Evolutionary conservation across 1,140 invertebrate species (phyloP).

Genomic region (Diachasma alloeum): DNA sequence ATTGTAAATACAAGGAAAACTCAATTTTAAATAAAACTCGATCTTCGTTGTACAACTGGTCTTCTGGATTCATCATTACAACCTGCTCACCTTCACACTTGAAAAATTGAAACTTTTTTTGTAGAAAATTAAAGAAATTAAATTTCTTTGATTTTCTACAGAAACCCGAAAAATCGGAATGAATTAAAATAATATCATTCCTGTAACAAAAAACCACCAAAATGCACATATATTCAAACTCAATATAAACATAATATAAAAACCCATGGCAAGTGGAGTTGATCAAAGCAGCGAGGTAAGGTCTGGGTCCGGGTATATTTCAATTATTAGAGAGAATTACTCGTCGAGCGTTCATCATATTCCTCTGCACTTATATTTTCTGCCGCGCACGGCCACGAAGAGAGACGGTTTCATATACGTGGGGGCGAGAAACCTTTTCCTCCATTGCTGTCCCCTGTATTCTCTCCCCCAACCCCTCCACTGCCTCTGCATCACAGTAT

Average conservation of each 20-base stretch:
- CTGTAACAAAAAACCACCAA: background rate
- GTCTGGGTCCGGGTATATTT: slow-evolving; percentile 60
- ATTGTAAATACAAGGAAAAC: too few relatives aligned
- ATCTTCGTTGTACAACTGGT: too few relatives aligned
- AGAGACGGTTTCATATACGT: slow-evolving; percentile 11
- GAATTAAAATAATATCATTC: too few relatives aligned
- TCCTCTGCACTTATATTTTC: slow-evolving; percentile 64
- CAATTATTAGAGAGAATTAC: slow-evolving; percentile 68
- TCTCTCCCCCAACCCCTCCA: slow-evolving; percentile 2
- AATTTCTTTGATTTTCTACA: too few relatives aligned
- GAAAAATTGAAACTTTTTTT: too few relatives aligned
- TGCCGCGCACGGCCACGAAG: slow-evolving; percentile 53
- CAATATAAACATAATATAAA: slow-evolving; percentile 29
- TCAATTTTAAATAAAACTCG: too few relatives aligned
- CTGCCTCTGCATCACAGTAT: background rate
- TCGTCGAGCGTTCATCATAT: slow-evolving; percentile 59
- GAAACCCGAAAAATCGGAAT: too few relatives aligned
- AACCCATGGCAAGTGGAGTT: slow-evolving; percentile 37
- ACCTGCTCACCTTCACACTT: too few relatives aligned
- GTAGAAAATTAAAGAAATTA: too few relatives aligned
- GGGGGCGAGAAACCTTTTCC: slow-evolving; percentile 19
- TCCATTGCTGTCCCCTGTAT: slow-evolving; percentile 17
- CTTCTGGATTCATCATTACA: too few relatives aligned
- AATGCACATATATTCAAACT: background rate
- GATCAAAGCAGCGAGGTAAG: slow-evolving; percentile 37